These are phyloP conservation scores for Doryteuthis pealeii DNA, from an alignment of 1,140 invertebrate genomes.

Conservation along the genomic window DNA sequence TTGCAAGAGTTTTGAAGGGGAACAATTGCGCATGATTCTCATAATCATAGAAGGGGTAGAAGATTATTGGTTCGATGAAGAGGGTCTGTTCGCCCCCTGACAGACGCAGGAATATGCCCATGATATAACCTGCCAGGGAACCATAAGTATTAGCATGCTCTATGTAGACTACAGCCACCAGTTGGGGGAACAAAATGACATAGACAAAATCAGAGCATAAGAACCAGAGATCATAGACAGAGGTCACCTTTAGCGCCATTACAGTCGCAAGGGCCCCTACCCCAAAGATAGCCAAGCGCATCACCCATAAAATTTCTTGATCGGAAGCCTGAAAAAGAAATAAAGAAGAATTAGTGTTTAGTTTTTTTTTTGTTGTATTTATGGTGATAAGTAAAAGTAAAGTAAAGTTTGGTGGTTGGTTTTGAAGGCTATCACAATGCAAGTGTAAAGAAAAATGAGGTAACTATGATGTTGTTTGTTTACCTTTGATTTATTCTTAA, in stretches of 20 bases:
- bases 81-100: constrained; percentile 85
- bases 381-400: no score
- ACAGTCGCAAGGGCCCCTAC: constrained; percentile 89
- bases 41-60: constrained; percentile 83
- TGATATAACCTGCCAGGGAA: constrained; percentile 78
- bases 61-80: constrained; percentile 78
- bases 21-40: constrained; percentile 68
- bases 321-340: constrained; percentile 55
- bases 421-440: no score
- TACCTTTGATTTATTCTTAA: no score
- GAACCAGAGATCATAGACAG: constrained; percentile 93
- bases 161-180: constrained; percentile 92
- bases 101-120: constrained; percentile 84
- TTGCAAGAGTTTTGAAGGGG: constrained; percentile 62
- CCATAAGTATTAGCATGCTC: constrained; percentile 85
- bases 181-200: constrained; percentile 95
- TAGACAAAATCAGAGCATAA: constrained; percentile 98
- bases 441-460: no score
- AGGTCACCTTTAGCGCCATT: constrained; percentile 94
- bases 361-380: no score
- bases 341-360: background rate
- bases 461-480: no score
- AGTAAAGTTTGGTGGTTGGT: no score
- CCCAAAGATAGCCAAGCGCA: constrained; percentile 89
- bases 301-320: constrained; percentile 94